Base-by-base conservation (phyloP, 2,888 invertebrate genomes). In the Synanthedon myopaeformis region DNA sequence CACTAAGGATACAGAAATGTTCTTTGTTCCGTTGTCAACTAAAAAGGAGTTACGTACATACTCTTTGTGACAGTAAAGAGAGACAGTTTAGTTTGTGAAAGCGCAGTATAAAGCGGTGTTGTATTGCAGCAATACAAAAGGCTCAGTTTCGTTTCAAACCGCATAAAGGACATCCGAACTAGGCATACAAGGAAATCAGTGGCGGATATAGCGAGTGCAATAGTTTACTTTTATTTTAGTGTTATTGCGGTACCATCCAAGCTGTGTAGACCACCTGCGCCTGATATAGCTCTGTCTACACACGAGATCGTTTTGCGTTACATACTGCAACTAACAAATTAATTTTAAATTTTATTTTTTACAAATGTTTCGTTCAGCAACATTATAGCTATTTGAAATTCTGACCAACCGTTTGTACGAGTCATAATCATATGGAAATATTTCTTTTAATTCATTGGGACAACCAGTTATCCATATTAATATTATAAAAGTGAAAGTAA, bases 151-250 rank as follows among this genome's bases (percentile, higher is more conserved):
- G 45, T 45, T 45, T n/a, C n/a, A 45, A 45, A 45, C 45, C 45
- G 11, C 45, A 45, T 45, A 45, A 45, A 45, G 12, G 45, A 45
- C 45, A 45, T 45, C 45, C 45, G 45, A 45, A 45, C 49, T 49
- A 49, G 23, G 49, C 49, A 17, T 51, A 51, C 51, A 51, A 51
- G 60, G 59, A 66, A 69, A 68, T 69, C 67, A 62, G 67, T 64
- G 63, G 66, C 64, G 64, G 62, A 59, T 65, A 59, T 35, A 56
- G 56, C 56, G 57, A 62, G 63, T 63, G 73, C 72, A 67, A 71
- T 72, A 72, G 68, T 66, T 76, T 73, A 68, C 69, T 75, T 78
- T 78, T 75, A 78, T 78, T 76, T 76, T 70, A 74, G 66, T 72
- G 70, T 76, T 79, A 78, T 77, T 77, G 76, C 70, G 67, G 72